Evolutionary conservation across 2,888 invertebrate species (phyloP), one percentile per base, ranked within the genome.

Genomic region (Amiota minor): DNA sequence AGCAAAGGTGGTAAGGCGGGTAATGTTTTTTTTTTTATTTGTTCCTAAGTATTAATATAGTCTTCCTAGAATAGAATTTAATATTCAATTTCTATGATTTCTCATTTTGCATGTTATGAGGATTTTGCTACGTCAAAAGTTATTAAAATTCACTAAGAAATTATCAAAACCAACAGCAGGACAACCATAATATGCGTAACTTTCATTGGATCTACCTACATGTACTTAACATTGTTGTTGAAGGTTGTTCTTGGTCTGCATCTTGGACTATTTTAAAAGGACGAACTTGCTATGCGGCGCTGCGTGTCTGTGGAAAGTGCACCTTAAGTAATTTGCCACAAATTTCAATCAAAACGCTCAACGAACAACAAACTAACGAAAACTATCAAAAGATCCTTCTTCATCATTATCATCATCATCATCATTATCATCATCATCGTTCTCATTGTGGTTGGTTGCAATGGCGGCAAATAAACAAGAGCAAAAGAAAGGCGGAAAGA

Each of bases 331-430:
- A 69, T 86, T 79, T 77, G 86, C 85, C 79, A 83, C 84, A 86
- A 84, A 85, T 86, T 86, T 83, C 84, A 84, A 84, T 84, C 86
- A 84, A 84, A 84, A 82, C 81, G 85, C 79, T 79, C 76, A 74
- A 53, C 35, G 45, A n/a, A 50, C 23, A 16, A 53, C 53, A 14
- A 59, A 59, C 55, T 56, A 71, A 59, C 59, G 68, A 55, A 61
- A 71, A 73, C 70, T 73, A 67, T 71, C 62, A 71, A 53, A 62
- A 47, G 59, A 18, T 18, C 16, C 20, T 59, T 53, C 10, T 23
- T 20, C 35, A 6, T 35, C 35, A 8, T 2, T 8, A 35, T 35
- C 35, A 35, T 35, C 35, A 35, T 23, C 23, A 3, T 3, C 3
- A 23, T 23, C 23, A 35, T 35, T 8, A 35, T 35, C 35, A 35